A percentile compares a stretch with the other conserved stretches of the same genome.
These are phyloP conservation scores for Mastomys natalensis DNA, from an alignment of 2,113 vertebrate genomes.

Conservation along the genomic window DNA sequence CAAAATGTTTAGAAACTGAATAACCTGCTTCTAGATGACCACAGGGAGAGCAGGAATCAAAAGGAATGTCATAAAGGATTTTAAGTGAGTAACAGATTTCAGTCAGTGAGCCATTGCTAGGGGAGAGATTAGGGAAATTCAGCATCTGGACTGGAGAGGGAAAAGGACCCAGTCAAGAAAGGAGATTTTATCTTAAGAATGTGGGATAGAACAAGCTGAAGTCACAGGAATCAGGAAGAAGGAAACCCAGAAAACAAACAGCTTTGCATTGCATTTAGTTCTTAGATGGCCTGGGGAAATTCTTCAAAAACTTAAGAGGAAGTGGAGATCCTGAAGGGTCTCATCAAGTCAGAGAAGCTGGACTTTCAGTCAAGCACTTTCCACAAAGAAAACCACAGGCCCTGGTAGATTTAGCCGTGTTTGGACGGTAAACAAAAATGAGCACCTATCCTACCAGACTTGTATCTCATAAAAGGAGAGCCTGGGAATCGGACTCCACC, in stretches of 20 bases:
- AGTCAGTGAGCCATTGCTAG: too few species aligned
- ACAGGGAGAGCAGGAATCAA: background rate
- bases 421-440: background rate
- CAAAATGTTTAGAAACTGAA: background rate
- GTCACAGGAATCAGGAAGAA: background rate
- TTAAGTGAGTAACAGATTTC: background rate
- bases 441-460: background rate
- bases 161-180: too few species aligned
- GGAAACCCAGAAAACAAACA: background rate
- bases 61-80: background rate
- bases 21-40: background rate
- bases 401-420: too few species aligned
- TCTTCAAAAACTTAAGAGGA: background rate
- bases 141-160: background rate
- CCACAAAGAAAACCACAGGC: background rate
- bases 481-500: background rate
- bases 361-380: background rate
- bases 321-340: background rate
- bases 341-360: background rate
- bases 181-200: background rate
- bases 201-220: too few species aligned
- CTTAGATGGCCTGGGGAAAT: background rate
- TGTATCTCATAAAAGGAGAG: background rate
- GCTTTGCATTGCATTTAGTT: background rate
- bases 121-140: background rate